Conservation (phyloP, 2,888 invertebrate species). For the Dilophus febrilis region DNA sequence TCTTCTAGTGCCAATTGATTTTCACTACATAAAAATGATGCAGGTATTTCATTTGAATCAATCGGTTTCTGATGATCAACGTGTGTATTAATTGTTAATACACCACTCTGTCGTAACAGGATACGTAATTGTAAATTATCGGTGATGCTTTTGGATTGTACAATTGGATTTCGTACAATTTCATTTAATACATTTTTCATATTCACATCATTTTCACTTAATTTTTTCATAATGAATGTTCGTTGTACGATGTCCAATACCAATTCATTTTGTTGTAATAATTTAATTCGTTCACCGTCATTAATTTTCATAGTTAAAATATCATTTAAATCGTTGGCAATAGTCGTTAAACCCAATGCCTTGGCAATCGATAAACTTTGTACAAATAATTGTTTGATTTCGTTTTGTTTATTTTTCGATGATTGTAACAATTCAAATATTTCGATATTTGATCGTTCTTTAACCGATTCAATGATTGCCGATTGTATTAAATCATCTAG, state of each 20-base stretch:
- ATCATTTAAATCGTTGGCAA: slow-evolving; percentile 5
- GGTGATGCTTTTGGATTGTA: too few relatives aligned
- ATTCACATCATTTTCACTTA: slow-evolving; percentile 48
- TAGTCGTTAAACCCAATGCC: slow-evolving; percentile 40
- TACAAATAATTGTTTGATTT: slow-evolving; percentile 20
- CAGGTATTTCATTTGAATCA: slow-evolving; percentile 53
- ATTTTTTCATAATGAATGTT: slow-evolving; percentile 49
- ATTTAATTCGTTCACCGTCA: slow-evolving; percentile 28
- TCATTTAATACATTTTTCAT: slow-evolving; percentile 42
- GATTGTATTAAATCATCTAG: slow-evolving; percentile 47
- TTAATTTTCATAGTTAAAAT: background rate
- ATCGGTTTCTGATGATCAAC: slow-evolving; percentile 39
- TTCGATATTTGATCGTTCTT: slow-evolving; percentile 37
- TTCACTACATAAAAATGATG: slow-evolving; percentile 44
- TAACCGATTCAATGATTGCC: slow-evolving; percentile 46
- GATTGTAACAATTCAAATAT: slow-evolving; percentile 1
- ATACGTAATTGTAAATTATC: slow-evolving; percentile 52
- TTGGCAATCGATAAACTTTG: slow-evolving; percentile 53
- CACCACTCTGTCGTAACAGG: slow-evolving; percentile 54
- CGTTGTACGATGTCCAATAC: slow-evolving; percentile 50
- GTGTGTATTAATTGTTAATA: slow-evolving; percentile 47
- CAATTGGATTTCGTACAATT: slow-evolving; percentile 46
- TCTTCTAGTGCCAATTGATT: slow-evolving; percentile 64
- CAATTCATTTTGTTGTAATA: slow-evolving; percentile 38
- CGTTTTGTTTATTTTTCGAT: too few relatives aligned